Evolutionary conservation across 23 tunicate genomes (phyloP).

Genomic region (Corella eumyota): DNA sequence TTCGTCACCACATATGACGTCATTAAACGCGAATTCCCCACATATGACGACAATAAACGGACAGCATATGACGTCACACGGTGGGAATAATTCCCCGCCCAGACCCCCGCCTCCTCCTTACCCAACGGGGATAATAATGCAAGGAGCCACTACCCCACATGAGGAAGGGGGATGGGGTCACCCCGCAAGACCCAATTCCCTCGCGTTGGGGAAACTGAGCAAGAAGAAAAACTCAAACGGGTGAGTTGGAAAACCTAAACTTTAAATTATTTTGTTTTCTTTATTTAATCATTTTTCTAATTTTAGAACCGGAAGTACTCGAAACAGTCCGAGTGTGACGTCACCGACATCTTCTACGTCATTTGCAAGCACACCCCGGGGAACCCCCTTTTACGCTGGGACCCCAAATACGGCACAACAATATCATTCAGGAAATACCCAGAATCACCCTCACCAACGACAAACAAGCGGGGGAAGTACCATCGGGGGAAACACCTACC

Average conservation of each 20-base stretch:
- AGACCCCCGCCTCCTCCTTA: constrained; percentile 50
- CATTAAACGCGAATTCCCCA: too few relatives aligned
- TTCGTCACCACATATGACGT: too few relatives aligned
- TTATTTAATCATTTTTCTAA: background rate
- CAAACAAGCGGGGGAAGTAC: constrained; percentile 17
- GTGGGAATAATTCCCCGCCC: too few relatives aligned
- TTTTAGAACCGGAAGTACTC: constrained; percentile 9
- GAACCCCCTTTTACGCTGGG: constrained; percentile 5
- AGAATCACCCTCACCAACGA: constrained; percentile 27
- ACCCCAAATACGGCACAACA: constrained; percentile 4
- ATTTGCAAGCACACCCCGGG: constrained; percentile 1
- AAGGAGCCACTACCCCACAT: background rate
- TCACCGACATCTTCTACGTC: constrained; percentile 28
- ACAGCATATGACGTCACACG: too few relatives aligned
- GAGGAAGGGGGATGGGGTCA: constrained; percentile 11
- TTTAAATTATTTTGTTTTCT: background rate
- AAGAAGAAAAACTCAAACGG: constrained; percentile 27
- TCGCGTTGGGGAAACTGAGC: constrained; percentile 55
- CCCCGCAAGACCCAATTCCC: constrained; percentile 60
- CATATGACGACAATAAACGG: constrained; percentile 5
- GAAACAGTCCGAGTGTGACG: constrained; percentile 21
- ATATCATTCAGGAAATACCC: constrained; percentile 3
- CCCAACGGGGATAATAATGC: constrained; percentile 10
- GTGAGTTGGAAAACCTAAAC: constrained; percentile 9
- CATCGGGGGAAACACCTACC: constrained; percentile 1